A percentile compares a stretch with the other conserved stretches of the same genome.
Evolutionary conservation across 2,113 vertebrate genomes (phyloP).

Genomic region (Corythoichthys haematopterus): DNA sequence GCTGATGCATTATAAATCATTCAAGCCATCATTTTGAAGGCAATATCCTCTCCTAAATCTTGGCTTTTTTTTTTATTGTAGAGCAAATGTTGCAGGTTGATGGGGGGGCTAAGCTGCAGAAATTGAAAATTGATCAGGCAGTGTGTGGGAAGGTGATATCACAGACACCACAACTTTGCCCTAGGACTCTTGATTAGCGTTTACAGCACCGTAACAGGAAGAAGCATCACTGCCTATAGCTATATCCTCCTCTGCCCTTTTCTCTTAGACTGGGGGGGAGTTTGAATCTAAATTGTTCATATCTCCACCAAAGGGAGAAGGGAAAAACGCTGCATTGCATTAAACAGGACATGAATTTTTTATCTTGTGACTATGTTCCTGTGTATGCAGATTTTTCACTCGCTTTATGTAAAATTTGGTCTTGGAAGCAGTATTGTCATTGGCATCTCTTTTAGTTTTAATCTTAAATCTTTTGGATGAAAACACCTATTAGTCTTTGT

Average conservation of each 20-base stretch:
- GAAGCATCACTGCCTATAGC: constrained; percentile 31
- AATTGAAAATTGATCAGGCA: constrained; percentile 76
- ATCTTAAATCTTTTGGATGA: no score
- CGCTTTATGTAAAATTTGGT: constrained; percentile 18
- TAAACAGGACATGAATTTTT: constrained; percentile 27
- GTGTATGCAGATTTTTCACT: background rate
- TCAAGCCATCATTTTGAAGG: constrained; percentile 70
- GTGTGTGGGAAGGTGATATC: constrained; percentile 46
- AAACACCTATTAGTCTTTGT: no score
- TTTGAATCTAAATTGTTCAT: constrained; percentile 45
- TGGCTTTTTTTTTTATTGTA: constrained; percentile 61
- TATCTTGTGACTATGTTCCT: constrained; percentile 16
- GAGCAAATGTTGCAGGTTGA: constrained; percentile 42
- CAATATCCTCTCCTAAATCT: constrained; percentile 70
- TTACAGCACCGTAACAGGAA: constrained; percentile 50
- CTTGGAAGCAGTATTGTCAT: background rate
- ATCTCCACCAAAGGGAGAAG: constrained; percentile 26
- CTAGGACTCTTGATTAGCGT: constrained; percentile 62
- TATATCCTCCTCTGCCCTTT: constrained; percentile 10
- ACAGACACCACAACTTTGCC: constrained; percentile 32
- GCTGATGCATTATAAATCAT: constrained; percentile 75
- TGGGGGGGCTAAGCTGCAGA: constrained; percentile 61
- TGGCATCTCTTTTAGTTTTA: no score
- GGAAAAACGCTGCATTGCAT: constrained; percentile 23
- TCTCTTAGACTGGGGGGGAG: constrained; percentile 26